phyloP scores from a whole-genome alignment of 2,888 invertebrate species.

The Macrophya annulata region DNA sequence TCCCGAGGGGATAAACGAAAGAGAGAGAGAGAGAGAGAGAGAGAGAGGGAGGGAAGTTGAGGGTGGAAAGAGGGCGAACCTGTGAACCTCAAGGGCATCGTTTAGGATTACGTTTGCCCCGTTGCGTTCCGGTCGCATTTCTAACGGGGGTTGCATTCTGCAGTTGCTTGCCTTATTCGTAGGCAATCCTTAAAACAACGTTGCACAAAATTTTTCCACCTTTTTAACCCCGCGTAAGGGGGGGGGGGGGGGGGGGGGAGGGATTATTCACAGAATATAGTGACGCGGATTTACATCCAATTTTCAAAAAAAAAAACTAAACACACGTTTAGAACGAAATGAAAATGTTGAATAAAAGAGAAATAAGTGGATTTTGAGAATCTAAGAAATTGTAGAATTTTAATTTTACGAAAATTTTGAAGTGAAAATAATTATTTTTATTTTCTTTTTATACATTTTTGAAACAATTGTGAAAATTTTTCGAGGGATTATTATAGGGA shows the following conservation, averaged over 20 bases:
- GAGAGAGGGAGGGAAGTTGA: constrained; percentile 56
- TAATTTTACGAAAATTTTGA: no score
- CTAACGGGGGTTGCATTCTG: constrained; percentile 10
- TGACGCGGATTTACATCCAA: neutral
- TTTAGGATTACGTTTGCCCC: constrained; percentile 62
- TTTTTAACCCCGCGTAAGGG: neutral
- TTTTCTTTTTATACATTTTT: no score
- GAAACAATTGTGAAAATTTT: no score
- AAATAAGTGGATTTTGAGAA: no score
- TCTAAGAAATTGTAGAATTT: no score
- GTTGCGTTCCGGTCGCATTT: constrained; percentile 52
- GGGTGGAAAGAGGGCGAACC: constrained; percentile 58
- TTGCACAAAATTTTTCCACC: neutral
- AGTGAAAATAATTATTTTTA: no score
- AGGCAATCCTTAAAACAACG: constrained; percentile 24
- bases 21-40: neutral
- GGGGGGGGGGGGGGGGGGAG: neutral
- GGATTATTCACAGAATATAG: neutral
- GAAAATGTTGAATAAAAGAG: neutral
- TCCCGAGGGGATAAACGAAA: constrained; percentile 44
- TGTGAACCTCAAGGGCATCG: constrained; percentile 69
- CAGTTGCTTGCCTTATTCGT: neutral
- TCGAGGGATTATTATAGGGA: no score
- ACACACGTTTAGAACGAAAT: neutral
- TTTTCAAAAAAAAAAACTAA: neutral